Base-by-base conservation (phyloP, 2,797 vertebrate species). In the Chanos chanos region DNA sequence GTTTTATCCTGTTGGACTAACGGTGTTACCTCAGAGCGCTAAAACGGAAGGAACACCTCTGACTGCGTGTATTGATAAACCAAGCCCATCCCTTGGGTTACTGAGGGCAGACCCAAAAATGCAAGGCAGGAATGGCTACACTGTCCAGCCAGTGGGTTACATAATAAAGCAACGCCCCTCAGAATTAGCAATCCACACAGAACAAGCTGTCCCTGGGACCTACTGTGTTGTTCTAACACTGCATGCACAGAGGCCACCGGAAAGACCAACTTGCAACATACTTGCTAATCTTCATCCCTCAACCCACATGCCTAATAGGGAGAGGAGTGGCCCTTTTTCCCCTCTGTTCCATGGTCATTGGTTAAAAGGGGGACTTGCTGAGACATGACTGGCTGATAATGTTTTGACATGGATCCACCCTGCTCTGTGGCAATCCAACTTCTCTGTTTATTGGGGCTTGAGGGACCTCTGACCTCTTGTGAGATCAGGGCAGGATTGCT, bases 11-110 rank as follows among this genome's bases (percentile, higher is more conserved):
- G 13, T 7, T 19, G 18, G 18, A 7, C 7, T 53, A 27, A 21
- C 12, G 10, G 36, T 15, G 36, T 47, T 39, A 55, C 55, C 55
- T 61, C 62, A 30, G 18, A 18, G 5, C 10, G 18, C n/a, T 19
- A 5, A 51, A 71, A 72, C 75, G 78, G 83, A 81, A 84, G 79
- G 58, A 68, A 66, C 50, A 64, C 16, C 49, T 61, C 8, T 53
- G n/a, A n/a, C 37, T 70, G 36, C 45, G 51, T 7, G 43, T 58
- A 72, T 64, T 64, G 71, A 77, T 81, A 75, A 75, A 48, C 61
- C 66, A 48, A 1, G 49, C 72, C 47, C 53, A 57, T 55, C 43
- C 28, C 21, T 22, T 22, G 7, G 28, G 54, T 15, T 37, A 30
- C 28, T 36, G 24, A 5, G 34, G 41, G 44, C 57, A 19, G 28